Evolutionary conservation across 2,797 vertebrate genomes (phyloP), one percentile per base, ranked within the genome.

Genomic region (Neopelma chrysocephalum): DNA sequence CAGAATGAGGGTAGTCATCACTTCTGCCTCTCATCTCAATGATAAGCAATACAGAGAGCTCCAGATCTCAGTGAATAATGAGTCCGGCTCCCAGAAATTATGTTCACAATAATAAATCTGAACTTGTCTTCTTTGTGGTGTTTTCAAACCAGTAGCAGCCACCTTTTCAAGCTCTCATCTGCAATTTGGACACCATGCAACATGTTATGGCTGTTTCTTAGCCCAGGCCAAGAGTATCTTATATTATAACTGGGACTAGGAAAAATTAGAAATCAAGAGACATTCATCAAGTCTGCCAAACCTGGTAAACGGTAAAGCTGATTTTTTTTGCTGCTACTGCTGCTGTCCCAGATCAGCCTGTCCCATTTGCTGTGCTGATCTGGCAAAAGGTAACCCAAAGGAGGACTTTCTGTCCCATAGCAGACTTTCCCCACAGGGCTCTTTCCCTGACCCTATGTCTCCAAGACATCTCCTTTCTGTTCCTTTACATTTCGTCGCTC

Each of bases 381-480:
- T 81, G 69, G 19, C 26, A 89, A 38, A 89, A 83, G n/a, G 38
- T 11, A 71, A 43, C 5, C 14, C 12, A 54, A 7, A 34, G 34
- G 9, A 87, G 10, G 26, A 61, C 13, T 2, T 84, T 16, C 26
- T 77, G 26, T 56, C 10, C 8, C 50, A 68, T 18, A 45, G 23
- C 27, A 45, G 16, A 12, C 2, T 38, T 20, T 11, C 3, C 1
- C 1, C 15, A 31, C 2, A 15, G 20, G 31, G 13, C n/a, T 64
- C 2, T 75, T 92, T 26, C 32, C 26, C 14, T 0, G 0, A 2
- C 3, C 36, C 29, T 45, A 11, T 40, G 27, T 38, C 5, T 8
- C 15, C 13, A 25, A 4, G 27, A 15, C 5, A 75, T 71, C 56
- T 23, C 14, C 15, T 45, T 8, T 50, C 66, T 87, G 32, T 9